Base-by-base conservation (phyloP, 2,113 vertebrate species). In the Pluvialis apricaria region DNA sequence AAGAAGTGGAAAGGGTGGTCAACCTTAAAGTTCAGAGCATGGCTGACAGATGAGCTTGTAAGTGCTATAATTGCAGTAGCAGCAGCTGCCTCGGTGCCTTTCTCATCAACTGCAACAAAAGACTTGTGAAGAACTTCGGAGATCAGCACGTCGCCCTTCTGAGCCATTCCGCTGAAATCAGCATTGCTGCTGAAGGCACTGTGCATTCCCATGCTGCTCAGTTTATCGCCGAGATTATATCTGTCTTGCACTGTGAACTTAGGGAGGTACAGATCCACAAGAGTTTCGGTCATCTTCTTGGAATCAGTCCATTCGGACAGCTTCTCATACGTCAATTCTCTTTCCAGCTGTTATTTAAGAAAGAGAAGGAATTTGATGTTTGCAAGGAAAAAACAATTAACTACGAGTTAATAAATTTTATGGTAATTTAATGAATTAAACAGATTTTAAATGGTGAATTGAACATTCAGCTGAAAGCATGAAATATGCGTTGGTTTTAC, bases 51-150 rank as follows among this genome's bases (percentile, higher is more conserved):
- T 4, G 57, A 19, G 29, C 97, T 95, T 49, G 92, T 2, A 45
- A 58, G 0, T 2, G 0, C n/a, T 92, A 94, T 13, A 58, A 95
- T 3, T 6, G 84, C 97, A 10, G 86, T 98, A 8, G 98, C 98
- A 26, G 98, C 99, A 5, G 99, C 97, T 4, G 99, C 99, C 94
- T 99, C 99, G 0, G 99, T 99, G 34, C 99, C 99, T 90, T 99
- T 97, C 92, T 99, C 99, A 58, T 99, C 99, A 77, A 99, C 98
- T 73, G 99, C 99, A 79, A 99, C 97, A 68, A 99, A 99, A 57
- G 99, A 97, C 90, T 99, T 99, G 86, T 99, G 99, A 84, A 98
- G 28, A 44, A 99, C 98, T 47, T 98, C 94, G 22, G 99, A 99
- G 91, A 99, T 92, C 13, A 70, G 5, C 58, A 99, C 79, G 51